A percentile compares a stretch with the other conserved stretches of the same genome.
Evolutionary conservation across 1,140 invertebrate genomes (phyloP).

Genomic region (Ditylenchus dipsaci): DNA sequence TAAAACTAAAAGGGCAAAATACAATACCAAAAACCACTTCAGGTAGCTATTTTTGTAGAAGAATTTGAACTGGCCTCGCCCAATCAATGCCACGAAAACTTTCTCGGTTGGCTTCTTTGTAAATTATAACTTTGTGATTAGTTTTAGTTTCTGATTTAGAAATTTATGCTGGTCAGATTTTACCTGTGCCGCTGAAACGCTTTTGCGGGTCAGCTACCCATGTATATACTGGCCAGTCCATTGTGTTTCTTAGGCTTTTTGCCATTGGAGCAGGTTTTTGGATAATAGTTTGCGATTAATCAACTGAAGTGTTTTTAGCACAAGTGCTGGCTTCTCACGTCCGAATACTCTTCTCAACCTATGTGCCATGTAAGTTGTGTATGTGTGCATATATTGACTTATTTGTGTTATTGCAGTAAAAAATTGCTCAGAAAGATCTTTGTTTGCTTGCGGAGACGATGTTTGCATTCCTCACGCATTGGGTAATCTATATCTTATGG

Average conservation of each 20-base stretch:
- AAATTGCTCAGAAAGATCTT: conserved; percentile 1
- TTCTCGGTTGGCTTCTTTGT: conserved; percentile 6
- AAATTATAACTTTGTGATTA: conserved; percentile 22
- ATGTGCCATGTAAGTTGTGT: neutral
- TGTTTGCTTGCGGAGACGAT: conserved; percentile 7
- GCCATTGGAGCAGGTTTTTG: neutral
- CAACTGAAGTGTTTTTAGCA: neutral
- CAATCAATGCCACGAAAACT: conserved; percentile 40
- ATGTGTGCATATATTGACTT: neutral
- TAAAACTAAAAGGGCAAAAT: no score
- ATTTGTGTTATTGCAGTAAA: neutral
- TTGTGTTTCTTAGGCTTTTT: conserved; percentile 5
- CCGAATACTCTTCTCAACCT: neutral
- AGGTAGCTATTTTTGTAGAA: conserved; percentile 38
- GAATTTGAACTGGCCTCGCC: conserved; percentile 33
- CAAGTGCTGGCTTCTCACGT: neutral
- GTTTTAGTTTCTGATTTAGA: conserved; percentile 9
- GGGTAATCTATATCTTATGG: no score
- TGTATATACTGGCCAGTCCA: conserved; percentile 27
- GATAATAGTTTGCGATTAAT: no score
- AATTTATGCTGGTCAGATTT: conserved; percentile 29
- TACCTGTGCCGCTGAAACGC: conserved; percentile 25
- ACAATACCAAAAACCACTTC: neutral
- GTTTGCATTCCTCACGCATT: conserved; percentile 2
- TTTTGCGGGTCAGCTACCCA: conserved; percentile 38